Evolutionary conservation across 2,113 vertebrate genomes (phyloP), one percentile per base, ranked within the genome.

Genomic region (Clarias gariepinus): DNA sequence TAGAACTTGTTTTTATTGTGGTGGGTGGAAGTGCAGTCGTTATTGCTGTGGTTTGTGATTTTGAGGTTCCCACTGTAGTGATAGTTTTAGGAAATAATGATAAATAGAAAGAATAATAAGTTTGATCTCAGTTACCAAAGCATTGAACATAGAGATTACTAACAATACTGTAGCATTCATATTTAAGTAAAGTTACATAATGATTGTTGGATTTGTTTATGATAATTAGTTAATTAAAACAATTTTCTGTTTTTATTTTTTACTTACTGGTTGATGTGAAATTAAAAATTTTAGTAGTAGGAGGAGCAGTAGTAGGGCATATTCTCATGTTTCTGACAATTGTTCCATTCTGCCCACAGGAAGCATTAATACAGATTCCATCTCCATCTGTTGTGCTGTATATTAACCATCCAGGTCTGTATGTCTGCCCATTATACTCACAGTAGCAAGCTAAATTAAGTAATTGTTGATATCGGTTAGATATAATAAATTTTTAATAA

Each of bases 321-420:
- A 1, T 11, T 3, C 0, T 11, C 36, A 85, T 87, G 3, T 15
- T 28, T 64, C 82, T 89, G 8, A 7, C 25, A 82, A 89, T 89
- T 15, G 1, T 78, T 60, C 78, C 71, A 71, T 85, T 36, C 23
- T 21, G 1, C 21, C 11, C 82, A 87, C 88, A 89, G 3, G 13
- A 23, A 66, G 86, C 88, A 25, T 1, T 71, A 3, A 87, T 58
- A 30, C 88, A 89, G 68, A 66, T 78, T 52, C 71, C 71, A 85
- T 87, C 60, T 4, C 86, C 88, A 85, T 87, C 86, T 41, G 69
- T 82, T 58, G 83, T 87, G 55, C 57, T 13, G 3, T 89, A 87
- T 13, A 89, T 63, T 55, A 36, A 63, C 30, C 57, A 1, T 85
- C 83, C 83, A 63, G 6, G 3, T 21, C 11, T 11, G 58, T 63